Percentiles rank a stretch among this genome's conserved stretches.
Evolutionary conservation across 2,888 invertebrate genomes (phyloP).

Genomic region (Gonocerus acuteangulatus): DNA sequence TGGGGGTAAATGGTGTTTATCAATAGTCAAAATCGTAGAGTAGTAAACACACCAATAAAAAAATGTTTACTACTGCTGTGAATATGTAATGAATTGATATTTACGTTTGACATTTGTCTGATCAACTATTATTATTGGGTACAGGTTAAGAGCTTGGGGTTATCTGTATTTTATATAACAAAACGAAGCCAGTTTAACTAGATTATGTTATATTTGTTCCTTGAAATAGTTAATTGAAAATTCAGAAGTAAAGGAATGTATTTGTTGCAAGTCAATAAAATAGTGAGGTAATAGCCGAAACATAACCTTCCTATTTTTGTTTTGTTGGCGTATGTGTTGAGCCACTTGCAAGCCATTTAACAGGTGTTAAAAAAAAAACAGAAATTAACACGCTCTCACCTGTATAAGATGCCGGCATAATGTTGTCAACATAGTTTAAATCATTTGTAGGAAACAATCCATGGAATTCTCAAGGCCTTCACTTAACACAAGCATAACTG

Average conservation of each 20-base stretch:
- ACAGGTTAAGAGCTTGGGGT: neutral
- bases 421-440: constrained; percentile 24
- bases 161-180: neutral
- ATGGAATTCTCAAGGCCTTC: constrained; percentile 22
- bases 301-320: constrained; percentile 27
- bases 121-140: neutral
- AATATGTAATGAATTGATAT: too few relatives aligned
- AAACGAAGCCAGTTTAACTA: neutral
- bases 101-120: too few relatives aligned
- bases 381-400: neutral
- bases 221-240: neutral
- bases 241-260: neutral
- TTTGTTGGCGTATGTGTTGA: constrained; percentile 1
- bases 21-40: too few relatives aligned
- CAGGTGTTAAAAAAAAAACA: neutral
- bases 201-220: neutral
- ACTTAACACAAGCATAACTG: constrained; percentile 12
- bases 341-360: neutral
- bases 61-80: too few relatives aligned
- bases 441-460: constrained; percentile 17
- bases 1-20: too few relatives aligned
- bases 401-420: constrained; percentile 21
- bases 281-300: constrained; percentile 12
- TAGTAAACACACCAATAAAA: too few relatives aligned
- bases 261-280: neutral